Conservation (phyloP, 2,888 invertebrate genomes). For the Miltochrista miniata region DNA sequence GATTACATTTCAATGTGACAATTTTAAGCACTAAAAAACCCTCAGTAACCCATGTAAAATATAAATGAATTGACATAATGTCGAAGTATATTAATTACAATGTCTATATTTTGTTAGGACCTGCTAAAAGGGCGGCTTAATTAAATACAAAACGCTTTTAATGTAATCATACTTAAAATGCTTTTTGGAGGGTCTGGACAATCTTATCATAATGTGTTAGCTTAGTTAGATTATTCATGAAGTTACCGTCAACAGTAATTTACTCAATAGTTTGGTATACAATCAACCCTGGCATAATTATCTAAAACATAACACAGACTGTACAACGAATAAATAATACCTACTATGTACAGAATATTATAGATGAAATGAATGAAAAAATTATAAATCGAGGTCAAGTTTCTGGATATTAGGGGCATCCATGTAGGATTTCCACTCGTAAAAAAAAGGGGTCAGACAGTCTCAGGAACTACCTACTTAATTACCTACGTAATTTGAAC, state of each 20-base stretch:
- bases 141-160: slow-evolving; percentile 10
- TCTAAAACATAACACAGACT: no score
- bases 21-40: not conserved
- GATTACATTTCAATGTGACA: not conserved
- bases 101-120: slow-evolving; percentile 4
- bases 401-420: no score
- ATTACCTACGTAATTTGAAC: no score
- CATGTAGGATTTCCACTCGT: no score
- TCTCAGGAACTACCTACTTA: no score
- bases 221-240: not conserved
- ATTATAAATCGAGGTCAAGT: no score
- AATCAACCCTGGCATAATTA: no score
- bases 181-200: not conserved
- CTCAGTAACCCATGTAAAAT: not conserved
- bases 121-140: slow-evolving; percentile 5
- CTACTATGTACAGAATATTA: no score
- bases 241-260: not conserved
- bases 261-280: no score
- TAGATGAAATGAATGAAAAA: no score
- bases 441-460: no score
- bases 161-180: not conserved
- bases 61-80: slow-evolving; percentile 4
- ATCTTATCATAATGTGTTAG: not conserved
- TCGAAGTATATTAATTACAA: slow-evolving; percentile 6
- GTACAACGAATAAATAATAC: no score